Percentiles rank a stretch among this genome's conserved stretches.
These are phyloP conservation scores for Atractosteus spatula DNA, from an alignment of 2,113 vertebrate species.

Conservation along the genomic window DNA sequence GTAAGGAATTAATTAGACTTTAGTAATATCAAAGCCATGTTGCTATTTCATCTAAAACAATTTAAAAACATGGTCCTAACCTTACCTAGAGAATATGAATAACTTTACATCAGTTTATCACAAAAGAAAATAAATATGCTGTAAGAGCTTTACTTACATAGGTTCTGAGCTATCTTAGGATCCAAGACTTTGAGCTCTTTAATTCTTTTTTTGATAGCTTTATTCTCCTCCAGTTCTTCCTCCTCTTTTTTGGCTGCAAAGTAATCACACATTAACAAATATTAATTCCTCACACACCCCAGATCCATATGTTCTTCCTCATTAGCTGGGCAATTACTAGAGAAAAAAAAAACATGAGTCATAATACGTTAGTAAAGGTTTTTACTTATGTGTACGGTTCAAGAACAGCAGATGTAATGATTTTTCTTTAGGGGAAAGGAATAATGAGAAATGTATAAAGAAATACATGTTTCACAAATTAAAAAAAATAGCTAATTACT, in stretches of 20 bases:
- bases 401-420: no score
- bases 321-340: conserved; percentile 22
- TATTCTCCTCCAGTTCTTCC: conserved; percentile 82
- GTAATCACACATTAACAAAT: conserved; percentile 21
- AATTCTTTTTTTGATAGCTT: conserved; percentile 86
- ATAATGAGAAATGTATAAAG: not conserved
- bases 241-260: conserved; percentile 79
- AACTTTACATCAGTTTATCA: no score
- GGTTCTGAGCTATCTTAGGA: conserved; percentile 93
- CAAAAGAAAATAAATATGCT: not conserved
- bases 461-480: not conserved
- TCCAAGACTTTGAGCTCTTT: conserved; percentile 95
- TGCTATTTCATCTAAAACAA: no score
- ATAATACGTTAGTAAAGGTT: not conserved
- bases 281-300: conserved; percentile 7
- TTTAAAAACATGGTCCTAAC: no score
- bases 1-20: no score
- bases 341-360: not conserved
- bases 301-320: conserved; percentile 24
- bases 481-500: not conserved
- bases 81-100: no score
- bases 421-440: no score
- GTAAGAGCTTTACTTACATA: conserved; percentile 76
- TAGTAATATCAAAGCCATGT: no score
- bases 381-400: not conserved